Evolutionary conservation across 2,797 vertebrate species (phyloP).

Genomic region (Alectoris magna): DNA sequence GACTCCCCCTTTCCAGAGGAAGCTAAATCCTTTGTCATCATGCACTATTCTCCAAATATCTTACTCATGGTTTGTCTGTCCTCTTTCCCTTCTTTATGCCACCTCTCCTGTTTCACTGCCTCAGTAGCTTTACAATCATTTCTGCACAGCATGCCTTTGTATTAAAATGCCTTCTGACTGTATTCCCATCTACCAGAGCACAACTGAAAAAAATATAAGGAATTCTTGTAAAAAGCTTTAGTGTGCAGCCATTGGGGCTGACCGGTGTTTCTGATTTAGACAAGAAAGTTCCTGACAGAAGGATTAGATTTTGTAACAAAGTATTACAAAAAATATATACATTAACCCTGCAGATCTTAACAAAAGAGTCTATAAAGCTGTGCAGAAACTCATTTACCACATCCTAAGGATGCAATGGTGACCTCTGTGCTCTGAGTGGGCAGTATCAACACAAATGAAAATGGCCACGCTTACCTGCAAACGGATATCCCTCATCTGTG

Average conservation of each 20-base stretch:
- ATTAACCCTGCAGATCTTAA: background rate
- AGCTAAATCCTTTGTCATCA: background rate
- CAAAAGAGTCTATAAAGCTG: background rate
- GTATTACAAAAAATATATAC: background rate
- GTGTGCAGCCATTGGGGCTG: rapidly evolving
- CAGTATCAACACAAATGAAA: background rate
- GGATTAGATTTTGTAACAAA: background rate
- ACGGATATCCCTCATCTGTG: background rate
- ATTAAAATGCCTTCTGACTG: rapidly evolving
- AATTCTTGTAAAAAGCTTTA: background rate
- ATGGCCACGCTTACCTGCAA: background rate
- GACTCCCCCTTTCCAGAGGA: background rate
- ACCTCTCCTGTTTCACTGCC: background rate
- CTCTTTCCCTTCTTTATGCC: background rate
- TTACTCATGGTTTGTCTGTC: background rate
- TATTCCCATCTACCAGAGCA: background rate
- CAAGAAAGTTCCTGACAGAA: rapidly evolving
- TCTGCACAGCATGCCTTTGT: background rate
- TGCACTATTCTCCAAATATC: background rate
- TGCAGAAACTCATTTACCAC: background rate
- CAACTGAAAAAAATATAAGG: background rate
- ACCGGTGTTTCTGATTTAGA: background rate
- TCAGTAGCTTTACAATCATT: background rate
- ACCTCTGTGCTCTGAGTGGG: background rate
- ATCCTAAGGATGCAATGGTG: background rate